Percentiles rank a stretch among this genome's conserved stretches.
phyloP scores from a whole-genome alignment of 1,140 invertebrate species.

The Apocrypta bakeri region DNA sequence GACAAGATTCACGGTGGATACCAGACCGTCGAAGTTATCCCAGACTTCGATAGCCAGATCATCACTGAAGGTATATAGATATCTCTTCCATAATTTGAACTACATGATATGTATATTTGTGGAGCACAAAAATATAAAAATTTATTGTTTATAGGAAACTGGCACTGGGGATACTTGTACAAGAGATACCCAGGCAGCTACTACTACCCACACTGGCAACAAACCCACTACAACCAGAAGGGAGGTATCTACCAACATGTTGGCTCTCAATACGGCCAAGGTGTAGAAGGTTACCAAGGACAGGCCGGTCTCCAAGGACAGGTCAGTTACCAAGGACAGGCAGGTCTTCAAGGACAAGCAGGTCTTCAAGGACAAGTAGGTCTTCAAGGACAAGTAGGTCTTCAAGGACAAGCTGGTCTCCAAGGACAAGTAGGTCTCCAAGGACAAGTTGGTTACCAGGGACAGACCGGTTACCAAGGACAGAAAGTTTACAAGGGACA shows the following conservation, averaged over 20 bases:
- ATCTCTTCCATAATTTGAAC: not conserved
- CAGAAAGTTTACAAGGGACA: not conserved
- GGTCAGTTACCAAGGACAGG: too few species aligned
- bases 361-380: too few species aligned
- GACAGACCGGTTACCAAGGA: not conserved
- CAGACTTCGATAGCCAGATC: slow-evolving; percentile 54
- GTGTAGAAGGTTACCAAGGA: not conserved
- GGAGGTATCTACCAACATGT: not conserved
- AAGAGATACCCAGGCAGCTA: slow-evolving; percentile 65
- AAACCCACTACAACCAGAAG: slow-evolving; percentile 51
- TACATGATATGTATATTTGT: not conserved
- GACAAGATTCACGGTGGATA: slow-evolving; percentile 48
- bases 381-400: too few species aligned
- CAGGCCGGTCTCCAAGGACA: too few species aligned
- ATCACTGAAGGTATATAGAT: slow-evolving; percentile 20
- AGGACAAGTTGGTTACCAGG: not conserved
- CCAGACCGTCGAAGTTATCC: slow-evolving; percentile 63
- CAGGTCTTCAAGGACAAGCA: too few species aligned
- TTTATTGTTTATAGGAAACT: slow-evolving; percentile 48
- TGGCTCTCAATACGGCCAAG: not conserved
- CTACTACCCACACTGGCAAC: slow-evolving; percentile 62
- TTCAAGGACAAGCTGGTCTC: too few species aligned
- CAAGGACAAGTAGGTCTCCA: too few species aligned
- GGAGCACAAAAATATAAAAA: not conserved
- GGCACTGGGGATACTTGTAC: slow-evolving; percentile 61